These are phyloP conservation scores for Eumaeus atala DNA, from an alignment of 1,140 invertebrate genomes.

Conservation along the genomic window DNA sequence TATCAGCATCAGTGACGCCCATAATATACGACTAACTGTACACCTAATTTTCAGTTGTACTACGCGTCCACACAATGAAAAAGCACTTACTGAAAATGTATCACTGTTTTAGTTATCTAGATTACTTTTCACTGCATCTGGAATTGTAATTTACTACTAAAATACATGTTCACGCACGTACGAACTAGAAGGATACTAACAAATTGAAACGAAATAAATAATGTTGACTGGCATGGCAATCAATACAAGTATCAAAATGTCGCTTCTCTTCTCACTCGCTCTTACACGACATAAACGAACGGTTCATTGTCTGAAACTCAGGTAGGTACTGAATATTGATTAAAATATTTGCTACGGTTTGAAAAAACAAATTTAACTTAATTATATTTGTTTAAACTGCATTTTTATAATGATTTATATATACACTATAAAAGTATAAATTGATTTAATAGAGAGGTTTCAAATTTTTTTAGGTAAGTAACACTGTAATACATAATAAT, in stretches of 20 bases:
- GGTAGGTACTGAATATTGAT: constrained; percentile 1
- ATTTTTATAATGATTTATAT: too few relatives aligned
- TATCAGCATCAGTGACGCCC: constrained; percentile 39
- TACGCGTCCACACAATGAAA: constrained; percentile 65
- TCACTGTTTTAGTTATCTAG: constrained; percentile 40
- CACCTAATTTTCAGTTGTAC: constrained; percentile 54
- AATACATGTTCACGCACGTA: constrained; percentile 39
- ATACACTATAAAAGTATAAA: too few relatives aligned
- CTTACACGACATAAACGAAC: constrained; percentile 33
- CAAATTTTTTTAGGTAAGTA: too few relatives aligned
- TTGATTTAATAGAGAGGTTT: too few relatives aligned
- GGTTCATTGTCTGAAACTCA: constrained; percentile 35
- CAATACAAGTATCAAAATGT: constrained; percentile 68
- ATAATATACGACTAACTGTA: constrained; percentile 48
- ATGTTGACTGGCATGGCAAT: constrained; percentile 58
- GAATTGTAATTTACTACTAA: constrained; percentile 22
- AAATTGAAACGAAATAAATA: constrained; percentile 42
- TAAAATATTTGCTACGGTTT: neutral
- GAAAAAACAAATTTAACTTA: too few relatives aligned
- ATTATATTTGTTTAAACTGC: too few relatives aligned
- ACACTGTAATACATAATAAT: too few relatives aligned
- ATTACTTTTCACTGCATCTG: constrained; percentile 30
- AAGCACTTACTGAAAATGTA: constrained; percentile 55
- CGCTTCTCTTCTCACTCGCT: constrained; percentile 39
- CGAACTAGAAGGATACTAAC: constrained; percentile 31